Evolutionary conservation across 2,888 invertebrate species (phyloP).

Genomic region (Pseudolycoriella hygida): DNA sequence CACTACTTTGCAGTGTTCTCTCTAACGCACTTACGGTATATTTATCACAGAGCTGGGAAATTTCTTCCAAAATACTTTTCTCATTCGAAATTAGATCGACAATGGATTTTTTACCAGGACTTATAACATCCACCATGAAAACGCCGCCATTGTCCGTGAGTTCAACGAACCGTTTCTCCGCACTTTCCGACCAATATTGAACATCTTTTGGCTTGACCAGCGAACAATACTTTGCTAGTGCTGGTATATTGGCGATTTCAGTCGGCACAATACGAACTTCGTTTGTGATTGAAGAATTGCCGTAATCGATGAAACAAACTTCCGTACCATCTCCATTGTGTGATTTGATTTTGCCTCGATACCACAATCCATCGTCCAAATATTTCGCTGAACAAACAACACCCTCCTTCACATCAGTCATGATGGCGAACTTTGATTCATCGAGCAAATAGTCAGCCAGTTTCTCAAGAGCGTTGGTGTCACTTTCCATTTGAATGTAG

Average conservation of each 20-base stretch:
- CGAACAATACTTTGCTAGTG: slow-evolving; percentile 41
- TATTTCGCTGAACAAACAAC: slow-evolving; percentile 45
- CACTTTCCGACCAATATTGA: slow-evolving; percentile 44
- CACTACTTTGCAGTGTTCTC: too few species aligned
- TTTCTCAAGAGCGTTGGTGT: slow-evolving; percentile 35
- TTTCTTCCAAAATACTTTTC: slow-evolving; percentile 40
- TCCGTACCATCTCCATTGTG: slow-evolving; percentile 35
- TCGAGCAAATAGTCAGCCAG: slow-evolving; percentile 39
- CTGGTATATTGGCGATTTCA: slow-evolving; percentile 37
- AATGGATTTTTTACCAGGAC: slow-evolving; percentile 44
- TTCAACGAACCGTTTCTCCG: slow-evolving; percentile 45
- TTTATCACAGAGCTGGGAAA: slow-evolving; percentile 35
- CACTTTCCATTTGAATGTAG: slow-evolving; percentile 60
- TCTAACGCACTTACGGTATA: slow-evolving; percentile 11
- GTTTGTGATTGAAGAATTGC: slow-evolving; percentile 39
- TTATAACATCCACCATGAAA: slow-evolving; percentile 47
- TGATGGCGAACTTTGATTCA: slow-evolving; percentile 34
- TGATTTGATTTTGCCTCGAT: slow-evolving; percentile 42
- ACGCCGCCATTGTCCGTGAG: slow-evolving; percentile 50
- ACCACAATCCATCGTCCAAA: slow-evolving; percentile 47
- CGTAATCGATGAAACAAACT: slow-evolving; percentile 51
- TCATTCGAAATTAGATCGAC: slow-evolving; percentile 43
- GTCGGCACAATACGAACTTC: slow-evolving; percentile 41
- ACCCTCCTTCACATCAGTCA: slow-evolving; percentile 32
- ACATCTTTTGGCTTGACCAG: slow-evolving; percentile 39